Evolutionary conservation across 2,888 invertebrate species (phyloP).

Genomic region (Orthosia incerta): DNA sequence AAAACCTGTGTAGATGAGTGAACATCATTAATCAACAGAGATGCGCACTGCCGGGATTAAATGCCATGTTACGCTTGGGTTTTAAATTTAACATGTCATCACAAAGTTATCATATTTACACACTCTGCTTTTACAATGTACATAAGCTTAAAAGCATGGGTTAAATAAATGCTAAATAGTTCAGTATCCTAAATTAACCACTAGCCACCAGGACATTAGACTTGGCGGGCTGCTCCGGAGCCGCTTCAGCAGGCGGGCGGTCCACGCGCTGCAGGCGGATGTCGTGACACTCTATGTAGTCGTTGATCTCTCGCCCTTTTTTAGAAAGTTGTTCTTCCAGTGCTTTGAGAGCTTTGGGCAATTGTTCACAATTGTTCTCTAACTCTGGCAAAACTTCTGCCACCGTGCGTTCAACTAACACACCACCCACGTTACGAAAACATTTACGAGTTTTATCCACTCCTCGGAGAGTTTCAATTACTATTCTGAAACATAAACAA

Average conservation of each 20-base stretch:
- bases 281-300: conserved; percentile 97
- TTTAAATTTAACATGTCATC: neutral
- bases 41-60: neutral
- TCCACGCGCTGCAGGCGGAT: conserved; percentile 93
- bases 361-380: conserved; percentile 94
- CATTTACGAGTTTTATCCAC: conserved; percentile 96
- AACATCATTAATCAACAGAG: conserved; percentile 3
- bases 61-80: neutral
- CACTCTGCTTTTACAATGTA: conserved; percentile 1
- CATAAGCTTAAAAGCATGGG: conserved; percentile 23
- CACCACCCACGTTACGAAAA: conserved; percentile 98
- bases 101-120: conserved; percentile 18
- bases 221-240: conserved; percentile 78
- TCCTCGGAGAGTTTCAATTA: conserved; percentile 97
- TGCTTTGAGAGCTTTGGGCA: conserved; percentile 94
- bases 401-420: conserved; percentile 97
- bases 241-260: conserved; percentile 71
- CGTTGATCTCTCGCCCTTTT: conserved; percentile 97
- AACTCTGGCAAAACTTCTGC: conserved; percentile 97
- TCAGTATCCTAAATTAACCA: conserved; percentile 69
- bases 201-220: conserved; percentile 91
- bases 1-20: neutral
- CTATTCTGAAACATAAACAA: conserved; percentile 92
- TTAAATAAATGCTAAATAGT: conserved; percentile 3
- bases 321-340: conserved; percentile 95